Evolutionary conservation across 2,888 invertebrate species (phyloP).

Genomic region (Oscheius sp.): DNA sequence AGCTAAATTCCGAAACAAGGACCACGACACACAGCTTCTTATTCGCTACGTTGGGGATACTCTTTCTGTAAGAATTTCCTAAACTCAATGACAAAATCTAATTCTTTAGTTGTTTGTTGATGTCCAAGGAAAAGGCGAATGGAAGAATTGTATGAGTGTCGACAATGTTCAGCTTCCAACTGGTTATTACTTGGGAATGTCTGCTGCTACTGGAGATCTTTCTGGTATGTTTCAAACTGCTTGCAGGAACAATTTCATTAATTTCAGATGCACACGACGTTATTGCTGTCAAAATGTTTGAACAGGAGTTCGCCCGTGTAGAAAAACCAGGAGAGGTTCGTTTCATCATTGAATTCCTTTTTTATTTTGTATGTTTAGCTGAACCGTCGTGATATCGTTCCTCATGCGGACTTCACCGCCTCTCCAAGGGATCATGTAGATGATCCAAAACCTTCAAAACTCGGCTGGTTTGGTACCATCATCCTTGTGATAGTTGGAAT

Average conservation of each 20-base stretch:
- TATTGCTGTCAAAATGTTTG: constrained; percentile 87
- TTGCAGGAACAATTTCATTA: background rate
- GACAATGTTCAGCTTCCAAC: constrained; percentile 89
- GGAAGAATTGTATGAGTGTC: constrained; percentile 91
- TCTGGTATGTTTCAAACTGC: constrained; percentile 71
- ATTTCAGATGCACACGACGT: constrained; percentile 92
- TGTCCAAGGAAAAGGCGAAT: constrained; percentile 76
- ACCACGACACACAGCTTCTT: constrained; percentile 88
- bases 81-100: background rate
- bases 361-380: constrained; percentile 31
- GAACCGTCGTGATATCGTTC: constrained; percentile 38
- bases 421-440: constrained; percentile 86
- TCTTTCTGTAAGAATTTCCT: constrained; percentile 77
- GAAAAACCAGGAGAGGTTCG: constrained; percentile 66
- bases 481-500: constrained; percentile 83
- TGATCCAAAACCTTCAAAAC: constrained; percentile 83
- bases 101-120: constrained; percentile 80
- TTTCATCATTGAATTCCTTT: background rate
- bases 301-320: constrained; percentile 80
- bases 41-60: constrained; percentile 88
- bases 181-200: constrained; percentile 90
- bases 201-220: constrained; percentile 95
- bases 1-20: constrained; percentile 87
- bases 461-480: constrained; percentile 87
- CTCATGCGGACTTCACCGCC: constrained; percentile 46